Percentiles rank a stretch among this genome's conserved stretches.
phyloP scores from a whole-genome alignment of 1,140 invertebrate genomes.

The Heterodera schachtii region DNA sequence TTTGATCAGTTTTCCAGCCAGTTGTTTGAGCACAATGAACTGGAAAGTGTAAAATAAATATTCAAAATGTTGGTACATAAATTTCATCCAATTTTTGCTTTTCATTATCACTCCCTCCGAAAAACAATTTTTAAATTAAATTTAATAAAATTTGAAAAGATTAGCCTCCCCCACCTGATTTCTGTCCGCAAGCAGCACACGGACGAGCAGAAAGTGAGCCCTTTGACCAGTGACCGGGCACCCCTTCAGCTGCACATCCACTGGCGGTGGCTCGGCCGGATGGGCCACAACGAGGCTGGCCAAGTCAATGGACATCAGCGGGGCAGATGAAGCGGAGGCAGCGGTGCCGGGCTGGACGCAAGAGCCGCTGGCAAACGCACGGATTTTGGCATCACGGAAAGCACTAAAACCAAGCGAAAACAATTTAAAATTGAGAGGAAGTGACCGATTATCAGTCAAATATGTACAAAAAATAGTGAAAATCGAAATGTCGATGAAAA shows the following conservation, averaged over 20 bases:
- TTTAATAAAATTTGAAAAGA: too few species aligned
- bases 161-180: not conserved
- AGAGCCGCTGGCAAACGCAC: constrained; percentile 1
- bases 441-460: too few species aligned
- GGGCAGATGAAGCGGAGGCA: not conserved
- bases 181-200: not conserved
- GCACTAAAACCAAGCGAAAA: not conserved
- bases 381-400: constrained; percentile 23
- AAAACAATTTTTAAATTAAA: too few species aligned
- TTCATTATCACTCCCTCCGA: too few species aligned
- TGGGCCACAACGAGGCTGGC: not conserved
- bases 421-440: too few species aligned
- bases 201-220: constrained; percentile 15
- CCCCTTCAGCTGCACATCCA: constrained; percentile 11
- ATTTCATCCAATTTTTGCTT: too few species aligned
- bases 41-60: constrained; percentile 2
- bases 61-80: not conserved
- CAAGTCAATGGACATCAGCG: not conserved
- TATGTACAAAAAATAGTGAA: too few species aligned
- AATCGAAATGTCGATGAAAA: too few species aligned
- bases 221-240: not conserved
- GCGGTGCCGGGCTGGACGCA: too few species aligned
- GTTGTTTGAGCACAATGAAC: constrained; percentile 20
- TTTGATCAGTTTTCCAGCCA: not conserved
- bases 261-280: not conserved